Evolutionary conservation across 2,888 invertebrate species (phyloP).

Genomic region (Pemphredon lugubris): DNA sequence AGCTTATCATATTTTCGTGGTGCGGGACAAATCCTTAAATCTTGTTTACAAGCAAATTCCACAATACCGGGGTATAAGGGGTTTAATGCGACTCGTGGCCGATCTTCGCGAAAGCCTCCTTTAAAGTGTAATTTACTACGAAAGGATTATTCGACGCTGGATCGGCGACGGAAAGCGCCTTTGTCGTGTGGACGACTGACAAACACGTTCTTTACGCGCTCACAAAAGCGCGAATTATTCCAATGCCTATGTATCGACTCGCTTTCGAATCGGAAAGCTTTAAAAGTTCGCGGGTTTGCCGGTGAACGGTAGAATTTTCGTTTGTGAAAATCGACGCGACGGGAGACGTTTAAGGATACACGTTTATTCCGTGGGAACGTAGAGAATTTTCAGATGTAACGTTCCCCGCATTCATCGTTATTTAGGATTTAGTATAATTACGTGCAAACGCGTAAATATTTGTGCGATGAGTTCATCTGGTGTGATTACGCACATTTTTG

Average conservation of each 20-base stretch:
- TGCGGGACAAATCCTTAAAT: slow-evolving; percentile 77
- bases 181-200: slow-evolving; percentile 51
- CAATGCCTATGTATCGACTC: slow-evolving; percentile 29
- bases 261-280: not conserved
- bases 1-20: slow-evolving; percentile 72
- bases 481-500: no score
- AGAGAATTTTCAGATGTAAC: no score
- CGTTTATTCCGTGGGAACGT: no score
- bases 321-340: not conserved
- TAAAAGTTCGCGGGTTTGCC: not conserved
- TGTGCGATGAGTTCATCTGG: no score
- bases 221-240: slow-evolving; percentile 67
- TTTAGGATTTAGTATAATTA: no score
- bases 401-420: no score
- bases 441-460: no score
- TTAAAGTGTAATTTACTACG: slow-evolving; percentile 76
- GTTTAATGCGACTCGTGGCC: slow-evolving; percentile 69
- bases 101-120: slow-evolving; percentile 68
- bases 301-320: not conserved
- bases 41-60: slow-evolving; percentile 77
- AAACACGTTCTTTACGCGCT: slow-evolving; percentile 57
- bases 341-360: no score
- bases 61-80: slow-evolving; percentile 71
- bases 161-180: slow-evolving; percentile 52
- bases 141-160: slow-evolving; percentile 73